Evolutionary conservation across 2,113 vertebrate genomes (phyloP).

Genomic region (Phrynosoma blainvillii): DNA sequence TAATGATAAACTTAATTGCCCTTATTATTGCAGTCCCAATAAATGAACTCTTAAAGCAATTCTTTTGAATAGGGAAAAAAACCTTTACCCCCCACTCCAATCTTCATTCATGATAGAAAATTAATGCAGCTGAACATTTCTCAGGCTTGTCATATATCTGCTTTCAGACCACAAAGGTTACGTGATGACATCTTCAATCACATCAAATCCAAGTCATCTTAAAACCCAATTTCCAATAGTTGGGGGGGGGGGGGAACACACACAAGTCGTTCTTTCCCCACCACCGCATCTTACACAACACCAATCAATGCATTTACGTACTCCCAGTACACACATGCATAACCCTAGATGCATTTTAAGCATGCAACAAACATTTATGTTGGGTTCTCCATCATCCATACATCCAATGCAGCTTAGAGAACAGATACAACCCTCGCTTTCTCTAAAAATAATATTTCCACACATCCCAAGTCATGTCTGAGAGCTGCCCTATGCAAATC

Average conservation of each 20-base stretch:
- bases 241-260: fast-evolving
- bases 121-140: conserved; percentile 43
- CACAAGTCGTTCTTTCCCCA: background rate
- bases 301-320: background rate
- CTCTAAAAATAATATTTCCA: background rate
- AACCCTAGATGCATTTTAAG: fast-evolving
- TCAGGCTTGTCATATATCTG: conserved; percentile 22
- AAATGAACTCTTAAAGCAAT: conserved; percentile 54
- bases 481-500: background rate
- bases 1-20: conserved; percentile 51
- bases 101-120: background rate
- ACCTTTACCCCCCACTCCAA: background rate
- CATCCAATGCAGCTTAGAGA: background rate
- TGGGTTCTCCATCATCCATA: background rate
- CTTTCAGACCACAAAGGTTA: conserved; percentile 42
- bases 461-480: background rate
- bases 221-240: background rate
- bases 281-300: conserved; percentile 26
- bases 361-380: background rate
- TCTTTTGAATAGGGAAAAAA: background rate
- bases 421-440: background rate
- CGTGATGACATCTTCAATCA: conserved; percentile 15
- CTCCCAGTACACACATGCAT: background rate
- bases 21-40: conserved; percentile 55
- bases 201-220: conserved; percentile 11